These are phyloP conservation scores for Oryzias woworae DNA, from an alignment of 2,113 vertebrate genomes.

Conservation along the genomic window DNA sequence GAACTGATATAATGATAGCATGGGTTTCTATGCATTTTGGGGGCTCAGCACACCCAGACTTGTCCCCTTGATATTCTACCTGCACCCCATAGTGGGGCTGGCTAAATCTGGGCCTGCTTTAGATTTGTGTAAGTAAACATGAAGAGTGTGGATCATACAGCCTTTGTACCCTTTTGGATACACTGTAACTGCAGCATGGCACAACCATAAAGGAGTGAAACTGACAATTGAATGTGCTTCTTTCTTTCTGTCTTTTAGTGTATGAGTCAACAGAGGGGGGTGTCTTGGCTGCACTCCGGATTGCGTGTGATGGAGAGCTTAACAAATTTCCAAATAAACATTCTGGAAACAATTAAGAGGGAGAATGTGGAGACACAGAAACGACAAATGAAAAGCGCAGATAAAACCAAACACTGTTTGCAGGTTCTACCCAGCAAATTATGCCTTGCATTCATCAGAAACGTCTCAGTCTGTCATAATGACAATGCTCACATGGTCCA, in stretches of 20 bases:
- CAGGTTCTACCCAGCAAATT: conserved; percentile 27
- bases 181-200: conserved; percentile 1
- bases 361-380: conserved; percentile 32
- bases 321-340: conserved; percentile 86
- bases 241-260: conserved; percentile 26
- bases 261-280: conserved; percentile 37
- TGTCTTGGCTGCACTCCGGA: conserved; percentile 72
- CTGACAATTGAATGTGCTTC: conserved; percentile 26
- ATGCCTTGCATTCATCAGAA: conserved; percentile 5
- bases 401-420: conserved; percentile 23
- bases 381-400: conserved; percentile 19
- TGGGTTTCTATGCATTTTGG: too few species aligned
- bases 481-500: neutral
- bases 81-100: too few species aligned
- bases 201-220: conserved; percentile 22
- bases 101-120: too few species aligned
- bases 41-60: too few species aligned
- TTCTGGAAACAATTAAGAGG: conserved; percentile 88
- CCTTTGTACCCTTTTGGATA: conserved; percentile 5
- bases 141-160: conserved; percentile 3
- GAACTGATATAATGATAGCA: too few species aligned
- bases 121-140: too few species aligned
- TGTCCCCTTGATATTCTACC: too few species aligned
- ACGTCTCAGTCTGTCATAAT: conserved; percentile 7
- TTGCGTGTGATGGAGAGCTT: conserved; percentile 78